Base-by-base conservation (phyloP, 2,888 invertebrate species). In the Syritta pipiens region DNA sequence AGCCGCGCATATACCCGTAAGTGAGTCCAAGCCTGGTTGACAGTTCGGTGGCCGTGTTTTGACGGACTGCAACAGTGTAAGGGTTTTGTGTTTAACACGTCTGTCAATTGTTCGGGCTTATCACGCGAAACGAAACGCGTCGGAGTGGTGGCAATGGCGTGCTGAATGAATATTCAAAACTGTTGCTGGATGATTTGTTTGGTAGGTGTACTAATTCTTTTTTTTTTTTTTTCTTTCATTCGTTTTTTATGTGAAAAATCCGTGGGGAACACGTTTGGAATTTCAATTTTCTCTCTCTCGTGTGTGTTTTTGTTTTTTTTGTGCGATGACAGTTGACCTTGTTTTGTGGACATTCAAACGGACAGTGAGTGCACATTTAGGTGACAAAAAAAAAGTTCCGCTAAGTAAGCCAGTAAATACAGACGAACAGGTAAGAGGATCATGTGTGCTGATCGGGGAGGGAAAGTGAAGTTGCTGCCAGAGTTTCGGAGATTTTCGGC, bases 121-220 rank as follows among this genome's bases (percentile, higher is more conserved):
- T 65, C 28, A 37, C 4, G 49, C 57, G 65, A 49, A 10, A 65
- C 49, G 26, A 10, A 14, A 19, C 0, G 20, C 1, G 17, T 24
- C 7, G 6, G 14, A 37, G 32, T 65, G 72, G 22, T 40, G 32
- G 35, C 22, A 40, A 30, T 57, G 46, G 30, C 46, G 5, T 7
- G 37, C 17, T 63, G 37, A 69, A 51, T 59, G 63, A 59, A 51
- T 59, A 76, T 76, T 59, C 76, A 51, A 63, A 59, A 19, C 57
- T 14, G 51, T 63, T 46, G 51, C 30, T 69, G 17, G 32, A 37
- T 24, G 49, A 62, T 62, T 20, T 44, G 10, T 51, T 57, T 53
- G 62, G 76, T 67, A 59, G 57, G 69, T 76, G 59, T 53, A 44
- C 37, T 44, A 6, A 26, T 32, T 62, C 14, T 55, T 32, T 55